Percentiles rank a stretch among this genome's conserved stretches.
These are phyloP conservation scores for Mormyrops boulengeri DNA, from an alignment of 2,797 vertebrate species.

Conservation along the genomic window DNA sequence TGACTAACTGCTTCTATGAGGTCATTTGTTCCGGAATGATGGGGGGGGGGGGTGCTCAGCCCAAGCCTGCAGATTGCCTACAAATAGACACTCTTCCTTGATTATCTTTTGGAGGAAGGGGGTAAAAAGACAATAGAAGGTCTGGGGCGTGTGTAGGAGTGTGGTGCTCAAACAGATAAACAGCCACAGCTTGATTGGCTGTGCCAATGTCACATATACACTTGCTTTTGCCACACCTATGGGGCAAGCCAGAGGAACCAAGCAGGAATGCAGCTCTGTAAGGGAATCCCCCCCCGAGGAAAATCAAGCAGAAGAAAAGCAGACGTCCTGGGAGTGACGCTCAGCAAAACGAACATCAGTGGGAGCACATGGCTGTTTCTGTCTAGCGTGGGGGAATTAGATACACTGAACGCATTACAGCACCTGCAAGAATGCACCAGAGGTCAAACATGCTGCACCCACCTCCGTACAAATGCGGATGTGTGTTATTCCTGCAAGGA, in stretches of 20 bases:
- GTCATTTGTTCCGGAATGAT: conserved; percentile 41
- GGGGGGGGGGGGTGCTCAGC: background rate
- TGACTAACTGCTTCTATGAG: conserved; percentile 36
- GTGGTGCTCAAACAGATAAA: background rate
- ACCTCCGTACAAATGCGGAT: background rate
- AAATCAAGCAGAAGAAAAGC: background rate
- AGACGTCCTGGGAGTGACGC: background rate
- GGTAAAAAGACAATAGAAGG: background rate
- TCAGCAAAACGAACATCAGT: background rate
- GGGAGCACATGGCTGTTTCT: background rate
- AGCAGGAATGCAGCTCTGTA: background rate
- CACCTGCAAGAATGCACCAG: background rate
- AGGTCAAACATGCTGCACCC: background rate
- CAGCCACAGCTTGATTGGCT: background rate
- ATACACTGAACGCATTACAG: background rate
- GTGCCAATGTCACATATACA: background rate
- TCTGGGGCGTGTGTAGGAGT: background rate
- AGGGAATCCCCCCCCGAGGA: background rate
- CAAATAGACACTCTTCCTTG: background rate
- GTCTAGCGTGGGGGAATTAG: background rate
- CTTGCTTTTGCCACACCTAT: background rate
- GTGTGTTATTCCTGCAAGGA: background rate
- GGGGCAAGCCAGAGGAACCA: background rate
- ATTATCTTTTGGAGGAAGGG: background rate
- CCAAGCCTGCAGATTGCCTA: conserved; percentile 13